phyloP scores from a whole-genome alignment of 2,797 vertebrate species.

The Amblyopsis hoosieri region DNA sequence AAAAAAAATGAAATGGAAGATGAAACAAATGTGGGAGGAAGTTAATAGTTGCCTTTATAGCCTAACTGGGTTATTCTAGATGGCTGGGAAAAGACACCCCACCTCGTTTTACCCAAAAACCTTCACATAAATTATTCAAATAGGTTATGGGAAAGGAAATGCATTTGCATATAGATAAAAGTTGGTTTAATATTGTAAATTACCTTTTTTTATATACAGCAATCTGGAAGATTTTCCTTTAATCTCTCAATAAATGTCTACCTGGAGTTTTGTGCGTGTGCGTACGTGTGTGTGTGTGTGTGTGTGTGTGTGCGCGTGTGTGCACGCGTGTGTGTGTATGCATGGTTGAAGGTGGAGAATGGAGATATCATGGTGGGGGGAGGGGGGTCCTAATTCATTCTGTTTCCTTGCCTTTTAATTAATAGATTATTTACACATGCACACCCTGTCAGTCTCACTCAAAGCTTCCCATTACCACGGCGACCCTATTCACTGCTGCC shows the following conservation, averaged over 20 bases:
- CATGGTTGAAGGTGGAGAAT: not conserved
- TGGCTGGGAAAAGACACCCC: slow-evolving; percentile 20
- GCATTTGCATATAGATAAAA: slow-evolving; percentile 79
- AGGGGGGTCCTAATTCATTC: slow-evolving; percentile 75
- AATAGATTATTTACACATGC: slow-evolving; percentile 95
- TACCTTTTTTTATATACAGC: slow-evolving; percentile 65
- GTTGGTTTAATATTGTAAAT: slow-evolving; percentile 77
- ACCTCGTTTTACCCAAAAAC: slow-evolving; percentile 40
- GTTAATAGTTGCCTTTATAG: slow-evolving; percentile 60
- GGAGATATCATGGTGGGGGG: slow-evolving; percentile 71
- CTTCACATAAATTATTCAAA: slow-evolving; percentile 68
- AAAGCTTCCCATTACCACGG: slow-evolving; percentile 86
- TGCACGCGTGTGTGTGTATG: not conserved
- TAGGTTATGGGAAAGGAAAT: slow-evolving; percentile 45
- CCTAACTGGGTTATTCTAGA: slow-evolving; percentile 60
- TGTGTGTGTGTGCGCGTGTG: not conserved
- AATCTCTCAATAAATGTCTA: slow-evolving; percentile 73
- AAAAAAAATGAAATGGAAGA: slow-evolving; percentile 34
- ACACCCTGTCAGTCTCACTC: slow-evolving; percentile 86
- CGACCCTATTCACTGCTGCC: slow-evolving; percentile 78
- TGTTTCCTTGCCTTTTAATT: slow-evolving; percentile 84
- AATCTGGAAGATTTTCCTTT: slow-evolving; percentile 68
- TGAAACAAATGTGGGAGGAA: slow-evolving; percentile 22
- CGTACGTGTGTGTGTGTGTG: not conserved
- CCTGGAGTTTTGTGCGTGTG: slow-evolving; percentile 45